Conservation (phyloP, 1,140 invertebrate genomes). For the Bombyx mori region ASM3026992v2 NC_085119.1:16291501-16292000, state of each 20-base stretch:
- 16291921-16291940: too few species aligned
- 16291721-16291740: conserved; percentile 72
- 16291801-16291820: conserved; percentile 86
- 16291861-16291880: conserved; percentile 22
- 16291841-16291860: conserved; percentile 85
- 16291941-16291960: too few species aligned
- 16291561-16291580: conserved; percentile 56
- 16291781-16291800: conserved; percentile 78
- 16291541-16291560: conserved; percentile 62
- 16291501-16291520: conserved; percentile 30
- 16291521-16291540: conserved; percentile 21
- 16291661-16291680: conserved; percentile 76
- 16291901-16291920: too few species aligned
- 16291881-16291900: neutral
- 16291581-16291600: conserved; percentile 62
- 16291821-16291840: conserved; percentile 85
- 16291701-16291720: conserved; percentile 57
- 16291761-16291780: conserved; percentile 75
- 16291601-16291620: conserved; percentile 55
- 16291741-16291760: conserved; percentile 75
- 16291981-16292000: too few species aligned
- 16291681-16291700: conserved; percentile 73
- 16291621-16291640: conserved; percentile 54
- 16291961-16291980: too few species aligned
- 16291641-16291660: conserved; percentile 73